Base-by-base conservation (phyloP, 2,888 invertebrate species). In the Drosophila yooni region DNA sequence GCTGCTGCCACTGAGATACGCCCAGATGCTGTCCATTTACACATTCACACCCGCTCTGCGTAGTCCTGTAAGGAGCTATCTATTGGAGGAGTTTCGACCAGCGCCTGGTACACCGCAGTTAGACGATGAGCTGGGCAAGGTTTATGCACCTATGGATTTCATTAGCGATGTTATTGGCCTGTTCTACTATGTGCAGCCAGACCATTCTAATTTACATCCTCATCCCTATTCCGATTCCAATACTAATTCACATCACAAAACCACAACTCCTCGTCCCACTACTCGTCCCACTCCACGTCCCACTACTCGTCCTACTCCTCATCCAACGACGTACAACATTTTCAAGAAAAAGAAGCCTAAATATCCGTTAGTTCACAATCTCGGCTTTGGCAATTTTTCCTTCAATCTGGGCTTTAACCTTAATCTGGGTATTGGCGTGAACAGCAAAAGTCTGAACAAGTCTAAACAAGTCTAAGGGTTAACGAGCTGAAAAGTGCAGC, bases 321-420 rank as follows among this genome's bases (percentile, higher is more conserved):
- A 15, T n/a, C 40, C 34, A 10, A 51, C 58, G 27, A 13, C 68
- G 15, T 53, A 63, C 29, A 62, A 29, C 7, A 72, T 40, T 1
- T 11, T 61, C 11, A 81, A 76, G 36, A 83, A 77, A 6, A 86
- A 88, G 54, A 73, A 59, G 46, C 68, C 53, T 0, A 65, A 71
- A 10, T 54, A 57, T 33, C 77, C 78, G 0, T 18, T 70, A 0
- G 48, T 43, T 11, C 63, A 72, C 18, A 78, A 74, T 18, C 29
- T 77, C 36, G 84, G 83, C 2, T 63, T 88, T 43, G 82, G 87
- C 1, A 84, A 82, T 70, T 21, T 89, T 4, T 79, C 84, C 0
- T 65, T 89, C 5, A 71, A 60, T 61, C 51, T 91, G 7, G 88
- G 81, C 6, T 77, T 84, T 10, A 88, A 89, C 50, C 74, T 91